These are phyloP conservation scores for Eulithis testata DNA, from an alignment of 2,888 invertebrate genomes.

Conservation along the genomic window DNA sequence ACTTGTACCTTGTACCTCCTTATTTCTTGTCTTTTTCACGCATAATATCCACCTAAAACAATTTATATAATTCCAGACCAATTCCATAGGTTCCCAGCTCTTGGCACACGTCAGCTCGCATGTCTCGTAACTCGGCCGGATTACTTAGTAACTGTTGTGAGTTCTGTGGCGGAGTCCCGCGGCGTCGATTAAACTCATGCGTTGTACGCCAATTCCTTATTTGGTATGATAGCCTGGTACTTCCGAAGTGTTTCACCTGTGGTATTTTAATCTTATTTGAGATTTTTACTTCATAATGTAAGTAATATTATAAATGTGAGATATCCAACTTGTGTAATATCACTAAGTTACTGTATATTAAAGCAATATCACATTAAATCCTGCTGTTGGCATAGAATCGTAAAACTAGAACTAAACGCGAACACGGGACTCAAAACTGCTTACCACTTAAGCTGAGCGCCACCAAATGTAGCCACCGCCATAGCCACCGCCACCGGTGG, in stretches of 20 bases:
- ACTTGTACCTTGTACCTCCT: too few relatives aligned
- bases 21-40: too few relatives aligned
- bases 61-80: slow-evolving; percentile 3
- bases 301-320: too few relatives aligned
- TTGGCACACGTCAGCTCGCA: slow-evolving; percentile 24
- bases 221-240: slow-evolving; percentile 55
- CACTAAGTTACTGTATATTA: slow-evolving; percentile 46
- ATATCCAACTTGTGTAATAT: slow-evolving; percentile 47
- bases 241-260: slow-evolving; percentile 29
- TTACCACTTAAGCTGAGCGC: not conserved
- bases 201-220: slow-evolving; percentile 49
- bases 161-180: slow-evolving; percentile 52
- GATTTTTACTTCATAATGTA: not conserved
- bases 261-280: not conserved
- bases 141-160: slow-evolving; percentile 27
- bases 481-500: too few relatives aligned
- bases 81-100: slow-evolving; percentile 30
- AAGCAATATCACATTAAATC: slow-evolving; percentile 52
- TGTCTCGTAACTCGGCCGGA: slow-evolving; percentile 40
- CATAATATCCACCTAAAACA: too few relatives aligned
- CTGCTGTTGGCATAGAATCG: slow-evolving; percentile 46
- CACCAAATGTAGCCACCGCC: too few relatives aligned
- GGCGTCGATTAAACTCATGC: slow-evolving; percentile 62
- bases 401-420: slow-evolving; percentile 48
- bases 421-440: slow-evolving; percentile 34